phyloP scores from a whole-genome alignment of 2,113 vertebrate genomes.

The Rhegmatorhina hoffmannsi region DNA sequence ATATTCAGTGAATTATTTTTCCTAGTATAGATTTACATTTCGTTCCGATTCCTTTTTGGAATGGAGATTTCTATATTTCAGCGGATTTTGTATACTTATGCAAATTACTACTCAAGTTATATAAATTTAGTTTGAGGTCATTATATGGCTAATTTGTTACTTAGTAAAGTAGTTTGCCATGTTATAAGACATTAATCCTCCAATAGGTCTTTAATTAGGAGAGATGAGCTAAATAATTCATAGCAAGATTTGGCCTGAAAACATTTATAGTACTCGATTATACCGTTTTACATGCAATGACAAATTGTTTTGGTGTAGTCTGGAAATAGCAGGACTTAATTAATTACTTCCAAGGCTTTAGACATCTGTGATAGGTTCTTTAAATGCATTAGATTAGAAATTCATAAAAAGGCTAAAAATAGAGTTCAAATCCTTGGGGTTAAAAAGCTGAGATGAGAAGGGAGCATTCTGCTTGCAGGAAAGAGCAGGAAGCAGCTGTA shows the following conservation, averaged over 20 bases:
- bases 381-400: slow-evolving; percentile 74
- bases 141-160: slow-evolving; percentile 80
- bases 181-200: slow-evolving; percentile 81
- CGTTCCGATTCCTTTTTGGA: neutral
- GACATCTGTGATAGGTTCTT: slow-evolving; percentile 73
- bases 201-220: slow-evolving; percentile 80
- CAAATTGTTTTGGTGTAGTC: slow-evolving; percentile 81
- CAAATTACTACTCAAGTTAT: slow-evolving; percentile 62
- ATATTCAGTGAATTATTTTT: slow-evolving; percentile 2
- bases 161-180: slow-evolving; percentile 78
- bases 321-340: slow-evolving; percentile 77
- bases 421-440: slow-evolving; percentile 68
- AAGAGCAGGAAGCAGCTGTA: slow-evolving; percentile 17
- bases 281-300: slow-evolving; percentile 78
- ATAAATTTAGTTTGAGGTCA: slow-evolving; percentile 76
- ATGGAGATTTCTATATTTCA: slow-evolving; percentile 4
- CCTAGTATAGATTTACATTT: neutral
- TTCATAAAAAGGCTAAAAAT: slow-evolving; percentile 74
- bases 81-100: slow-evolving; percentile 38
- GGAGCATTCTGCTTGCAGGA: neutral
- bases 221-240: slow-evolving; percentile 82
- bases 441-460: slow-evolving; percentile 44
- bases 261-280: slow-evolving; percentile 79
- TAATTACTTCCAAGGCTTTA: slow-evolving; percentile 78
- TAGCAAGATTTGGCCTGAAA: slow-evolving; percentile 76